A percentile compares a stretch with the other conserved stretches of the same genome.
These are phyloP conservation scores for Aramus guarauna DNA, from an alignment of 2,113 vertebrate genomes.

Conservation along the genomic window DNA sequence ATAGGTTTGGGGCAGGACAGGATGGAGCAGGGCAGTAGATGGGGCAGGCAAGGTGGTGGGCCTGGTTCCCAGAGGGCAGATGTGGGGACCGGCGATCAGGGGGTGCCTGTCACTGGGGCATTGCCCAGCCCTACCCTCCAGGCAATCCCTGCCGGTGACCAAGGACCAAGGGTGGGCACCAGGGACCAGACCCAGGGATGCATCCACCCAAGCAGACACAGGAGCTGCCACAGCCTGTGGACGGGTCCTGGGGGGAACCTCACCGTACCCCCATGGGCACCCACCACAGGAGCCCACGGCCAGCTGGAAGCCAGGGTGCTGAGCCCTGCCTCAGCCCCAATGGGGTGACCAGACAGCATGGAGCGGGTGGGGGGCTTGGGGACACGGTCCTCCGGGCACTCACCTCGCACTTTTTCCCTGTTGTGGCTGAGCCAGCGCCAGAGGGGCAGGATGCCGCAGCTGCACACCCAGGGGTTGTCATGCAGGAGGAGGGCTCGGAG, in stretches of 20 bases:
- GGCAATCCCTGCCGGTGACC: background rate
- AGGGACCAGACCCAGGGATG: background rate
- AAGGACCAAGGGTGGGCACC: background rate
- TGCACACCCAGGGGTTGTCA: conserved; percentile 76
- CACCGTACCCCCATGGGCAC: rapidly evolving
- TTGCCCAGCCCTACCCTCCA: background rate
- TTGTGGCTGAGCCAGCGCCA: conserved; percentile 70
- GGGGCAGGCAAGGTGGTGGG: background rate
- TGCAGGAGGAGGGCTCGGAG: conserved; percentile 60
- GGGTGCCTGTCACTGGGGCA: background rate
- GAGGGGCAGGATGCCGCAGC: conserved; percentile 72
- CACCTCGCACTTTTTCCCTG: conserved; percentile 66
- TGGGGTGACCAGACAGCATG: rapidly evolving
- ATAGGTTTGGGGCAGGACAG: background rate
- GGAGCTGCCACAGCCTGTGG: background rate
- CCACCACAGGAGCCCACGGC: rapidly evolving
- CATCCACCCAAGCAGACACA: background rate
- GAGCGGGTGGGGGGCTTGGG: rapidly evolving
- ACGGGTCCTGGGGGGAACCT: background rate
- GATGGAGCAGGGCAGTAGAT: background rate
- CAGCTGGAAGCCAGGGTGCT: background rate
- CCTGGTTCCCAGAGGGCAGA: background rate
- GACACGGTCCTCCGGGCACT: background rate
- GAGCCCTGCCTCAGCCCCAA: background rate
- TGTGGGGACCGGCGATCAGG: background rate